Evolutionary conservation across 2,113 vertebrate species (phyloP).

Genomic region (Anser cygnoides): DNA sequence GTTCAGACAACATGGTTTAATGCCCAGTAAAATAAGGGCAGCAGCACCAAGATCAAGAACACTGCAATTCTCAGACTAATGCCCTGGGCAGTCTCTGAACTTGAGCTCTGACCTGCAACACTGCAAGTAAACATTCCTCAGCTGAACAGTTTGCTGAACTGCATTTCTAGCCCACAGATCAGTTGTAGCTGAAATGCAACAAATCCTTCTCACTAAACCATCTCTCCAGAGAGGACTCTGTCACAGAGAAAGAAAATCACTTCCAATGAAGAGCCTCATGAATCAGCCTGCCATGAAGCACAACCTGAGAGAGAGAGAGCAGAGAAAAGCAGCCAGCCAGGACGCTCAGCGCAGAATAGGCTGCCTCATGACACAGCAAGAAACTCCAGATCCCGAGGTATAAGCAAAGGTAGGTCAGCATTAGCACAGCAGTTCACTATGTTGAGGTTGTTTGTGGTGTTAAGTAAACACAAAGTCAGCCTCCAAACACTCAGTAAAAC

Average conservation of each 20-base stretch:
- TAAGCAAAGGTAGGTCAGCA: conserved; percentile 2
- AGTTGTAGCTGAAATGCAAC: background rate
- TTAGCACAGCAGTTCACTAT: conserved; percentile 30
- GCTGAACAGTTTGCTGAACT: background rate
- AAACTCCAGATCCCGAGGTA: conserved; percentile 38
- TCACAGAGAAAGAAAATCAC: background rate
- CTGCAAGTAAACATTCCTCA: background rate
- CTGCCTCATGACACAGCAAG: background rate
- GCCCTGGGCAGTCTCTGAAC: background rate
- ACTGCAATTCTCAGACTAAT: background rate
- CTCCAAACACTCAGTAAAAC: background rate
- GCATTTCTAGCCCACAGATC: background rate
- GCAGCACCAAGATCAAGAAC: background rate
- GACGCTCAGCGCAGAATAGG: background rate
- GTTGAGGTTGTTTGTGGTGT: background rate
- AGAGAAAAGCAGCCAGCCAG: background rate
- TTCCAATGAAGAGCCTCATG: background rate
- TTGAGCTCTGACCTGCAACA: background rate
- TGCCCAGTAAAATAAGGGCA: background rate
- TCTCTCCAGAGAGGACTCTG: background rate
- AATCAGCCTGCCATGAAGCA: background rate
- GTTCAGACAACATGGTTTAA: background rate
- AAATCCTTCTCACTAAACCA: background rate
- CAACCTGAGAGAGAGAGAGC: background rate
- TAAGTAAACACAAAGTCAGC: background rate